These are phyloP conservation scores for Syngnathus typhle DNA, from an alignment of 2,113 vertebrate species.

Conservation along the genomic window DNA sequence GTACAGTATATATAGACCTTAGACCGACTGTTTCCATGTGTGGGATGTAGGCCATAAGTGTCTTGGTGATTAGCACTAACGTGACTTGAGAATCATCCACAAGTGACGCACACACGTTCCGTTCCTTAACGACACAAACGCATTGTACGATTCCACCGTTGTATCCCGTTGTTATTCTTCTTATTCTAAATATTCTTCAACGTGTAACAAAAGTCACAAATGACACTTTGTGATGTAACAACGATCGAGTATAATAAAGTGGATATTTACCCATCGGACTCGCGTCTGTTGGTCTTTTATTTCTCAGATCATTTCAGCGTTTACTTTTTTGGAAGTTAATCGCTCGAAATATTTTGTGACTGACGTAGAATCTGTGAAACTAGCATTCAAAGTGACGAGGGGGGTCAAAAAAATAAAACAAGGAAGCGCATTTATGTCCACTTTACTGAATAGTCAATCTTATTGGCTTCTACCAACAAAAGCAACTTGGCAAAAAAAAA, in stretches of 20 bases:
- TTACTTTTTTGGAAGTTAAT: background rate
- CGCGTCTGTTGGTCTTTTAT: conserved; percentile 31
- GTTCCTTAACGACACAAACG: conserved; percentile 50
- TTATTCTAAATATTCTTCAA: conserved; percentile 49
- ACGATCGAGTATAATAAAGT: conserved; percentile 73
- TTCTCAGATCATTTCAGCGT: background rate
- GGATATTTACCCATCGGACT: conserved; percentile 71
- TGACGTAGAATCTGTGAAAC: no score
- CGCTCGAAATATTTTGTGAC: no score
- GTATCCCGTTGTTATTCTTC: conserved; percentile 50
- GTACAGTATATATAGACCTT: conserved; percentile 17
- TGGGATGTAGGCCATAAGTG: conserved; percentile 46
- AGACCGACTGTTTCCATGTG: conserved; percentile 22
- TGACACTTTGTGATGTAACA: conserved; percentile 70
- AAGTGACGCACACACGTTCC: conserved; percentile 39
- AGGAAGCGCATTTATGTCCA: conserved; percentile 27
- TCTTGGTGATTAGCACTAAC: conserved; percentile 35
- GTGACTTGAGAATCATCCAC: conserved; percentile 30
- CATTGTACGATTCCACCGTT: conserved; percentile 66
- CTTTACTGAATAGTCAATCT: conserved; percentile 50
- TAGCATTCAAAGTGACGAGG: no score
- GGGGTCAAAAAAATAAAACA: background rate
- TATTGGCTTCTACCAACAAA: conserved; percentile 39
- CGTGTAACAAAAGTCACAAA: conserved; percentile 67
- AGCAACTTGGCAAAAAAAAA: conserved; percentile 31